Conservation (phyloP, 2,888 invertebrate genomes). For the Acronicta alni region DNA sequence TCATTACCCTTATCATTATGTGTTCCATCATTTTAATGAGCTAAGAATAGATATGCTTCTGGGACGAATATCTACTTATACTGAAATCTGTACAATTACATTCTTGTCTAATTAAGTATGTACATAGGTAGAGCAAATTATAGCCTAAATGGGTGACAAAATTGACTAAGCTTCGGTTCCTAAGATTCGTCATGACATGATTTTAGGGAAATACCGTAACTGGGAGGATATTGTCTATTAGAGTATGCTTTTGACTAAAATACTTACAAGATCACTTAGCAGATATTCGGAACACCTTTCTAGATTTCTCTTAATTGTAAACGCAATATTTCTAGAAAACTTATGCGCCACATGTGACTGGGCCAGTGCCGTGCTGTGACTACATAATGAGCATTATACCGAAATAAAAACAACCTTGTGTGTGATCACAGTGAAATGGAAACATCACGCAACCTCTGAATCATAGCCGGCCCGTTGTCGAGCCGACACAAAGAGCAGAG, state of each 20-base stretch:
- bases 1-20: not conserved
- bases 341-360: conserved; percentile 28
- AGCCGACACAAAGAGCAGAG: conserved; percentile 43
- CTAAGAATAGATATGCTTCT: conserved; percentile 3
- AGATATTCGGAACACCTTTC: too few species aligned
- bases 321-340: conserved; percentile 35
- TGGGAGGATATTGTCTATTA: too few species aligned
- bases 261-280: too few species aligned
- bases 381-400: conserved; percentile 59
- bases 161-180: too few species aligned
- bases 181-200: too few species aligned
- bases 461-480: conserved; percentile 58
- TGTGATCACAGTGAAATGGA: conserved; percentile 70
- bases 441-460: conserved; percentile 72
- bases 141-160: too few species aligned
- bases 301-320: not conserved
- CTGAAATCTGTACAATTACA: not conserved
- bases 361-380: conserved; percentile 51
- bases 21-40: conserved; percentile 12
- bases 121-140: too few species aligned
- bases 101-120: not conserved
- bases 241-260: too few species aligned
- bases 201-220: too few species aligned
- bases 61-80: not conserved
- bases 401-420: conserved; percentile 71